These are phyloP conservation scores for Anarsia innoxiella DNA, from an alignment of 2,888 invertebrate genomes.

Conservation along the genomic window DNA sequence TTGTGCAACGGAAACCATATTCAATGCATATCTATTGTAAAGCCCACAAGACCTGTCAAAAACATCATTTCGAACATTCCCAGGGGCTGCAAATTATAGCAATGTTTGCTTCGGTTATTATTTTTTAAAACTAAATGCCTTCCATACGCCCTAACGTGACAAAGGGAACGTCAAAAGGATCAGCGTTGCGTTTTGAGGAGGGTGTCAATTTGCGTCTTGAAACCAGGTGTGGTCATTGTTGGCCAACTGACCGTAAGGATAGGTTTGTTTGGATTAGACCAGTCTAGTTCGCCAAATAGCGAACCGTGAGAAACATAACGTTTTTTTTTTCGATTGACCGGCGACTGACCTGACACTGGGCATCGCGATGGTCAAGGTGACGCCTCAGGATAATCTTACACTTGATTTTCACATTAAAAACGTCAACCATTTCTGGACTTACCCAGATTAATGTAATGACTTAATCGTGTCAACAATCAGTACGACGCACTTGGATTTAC, in stretches of 20 bases:
- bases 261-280: constrained; percentile 55
- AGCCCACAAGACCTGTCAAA: constrained; percentile 61
- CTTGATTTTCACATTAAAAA: constrained; percentile 12
- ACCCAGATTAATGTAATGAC: constrained; percentile 24
- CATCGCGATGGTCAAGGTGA: constrained; percentile 1
- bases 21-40: constrained; percentile 42
- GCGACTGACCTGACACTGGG: no score
- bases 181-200: constrained; percentile 46
- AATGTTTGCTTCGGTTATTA: constrained; percentile 63
- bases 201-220: constrained; percentile 56
- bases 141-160: constrained; percentile 53
- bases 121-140: constrained; percentile 46
- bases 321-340: constrained; percentile 28
- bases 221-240: constrained; percentile 66
- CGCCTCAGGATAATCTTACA: neutral
- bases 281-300: constrained; percentile 48
- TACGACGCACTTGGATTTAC: constrained; percentile 34
- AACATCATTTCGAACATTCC: constrained; percentile 55
- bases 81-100: constrained; percentile 58
- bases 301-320: constrained; percentile 62
- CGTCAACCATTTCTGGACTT: constrained; percentile 18
- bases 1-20: constrained; percentile 41
- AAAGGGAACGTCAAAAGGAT: constrained; percentile 54
- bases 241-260: constrained; percentile 63
- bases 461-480: constrained; percentile 56